phyloP scores from a whole-genome alignment of 2,888 invertebrate species.

The Agonopterix subpropinquella region DNA sequence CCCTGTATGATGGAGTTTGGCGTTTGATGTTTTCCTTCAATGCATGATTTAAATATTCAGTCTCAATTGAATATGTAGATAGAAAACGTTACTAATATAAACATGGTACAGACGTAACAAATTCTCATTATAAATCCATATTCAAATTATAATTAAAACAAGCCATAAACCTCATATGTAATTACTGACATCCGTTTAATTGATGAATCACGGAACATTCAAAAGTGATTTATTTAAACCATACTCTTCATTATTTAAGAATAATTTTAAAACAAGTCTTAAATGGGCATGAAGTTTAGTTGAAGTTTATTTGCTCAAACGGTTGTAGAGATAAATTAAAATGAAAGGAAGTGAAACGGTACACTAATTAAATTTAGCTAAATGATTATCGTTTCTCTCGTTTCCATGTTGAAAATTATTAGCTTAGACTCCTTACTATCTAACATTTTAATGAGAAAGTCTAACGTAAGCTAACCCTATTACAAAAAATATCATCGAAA shows the following conservation, averaged over 20 bases:
- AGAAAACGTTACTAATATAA: slow-evolving; percentile 25
- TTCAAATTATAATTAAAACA: slow-evolving; percentile 47
- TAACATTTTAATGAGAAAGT: too few relatives aligned
- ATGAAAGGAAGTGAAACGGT: neutral
- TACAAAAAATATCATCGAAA: too few relatives aligned
- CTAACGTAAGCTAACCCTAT: too few relatives aligned
- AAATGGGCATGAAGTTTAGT: slow-evolving; percentile 2
- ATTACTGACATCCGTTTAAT: slow-evolving; percentile 51
- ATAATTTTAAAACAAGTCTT: slow-evolving; percentile 2
- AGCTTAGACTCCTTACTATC: too few relatives aligned
- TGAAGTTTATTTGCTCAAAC: neutral
- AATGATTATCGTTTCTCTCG: neutral
- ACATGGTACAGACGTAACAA: slow-evolving; percentile 21
- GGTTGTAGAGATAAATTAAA: slow-evolving; percentile 1
- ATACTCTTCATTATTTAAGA: slow-evolving; percentile 12
- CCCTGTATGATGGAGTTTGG: too few relatives aligned
- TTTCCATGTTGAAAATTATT: too few relatives aligned
- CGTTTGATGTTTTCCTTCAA: too few relatives aligned
- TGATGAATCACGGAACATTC: slow-evolving; percentile 46
- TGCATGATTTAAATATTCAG: neutral
- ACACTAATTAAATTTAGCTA: slow-evolving; percentile 3
- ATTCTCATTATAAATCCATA: slow-evolving; percentile 44
- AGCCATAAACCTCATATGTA: slow-evolving; percentile 39
- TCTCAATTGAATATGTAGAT: neutral
- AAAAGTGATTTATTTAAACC: slow-evolving; percentile 38